Conservation (phyloP, 2,113 vertebrate genomes). For the Pseudois nayaur region DNA sequence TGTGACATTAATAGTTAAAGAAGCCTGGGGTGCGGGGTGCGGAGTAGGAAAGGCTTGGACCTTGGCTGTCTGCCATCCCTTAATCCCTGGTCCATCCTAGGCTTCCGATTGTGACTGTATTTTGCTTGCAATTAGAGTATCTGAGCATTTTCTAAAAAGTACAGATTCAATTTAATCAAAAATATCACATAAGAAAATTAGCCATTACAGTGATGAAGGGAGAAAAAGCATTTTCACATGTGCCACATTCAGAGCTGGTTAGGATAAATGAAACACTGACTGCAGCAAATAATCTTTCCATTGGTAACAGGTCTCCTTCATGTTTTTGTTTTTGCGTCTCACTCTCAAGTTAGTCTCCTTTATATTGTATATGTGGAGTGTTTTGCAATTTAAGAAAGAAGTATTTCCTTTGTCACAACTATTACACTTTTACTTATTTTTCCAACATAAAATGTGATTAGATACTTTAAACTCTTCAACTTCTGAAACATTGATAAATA, state of each 20-base stretch:
- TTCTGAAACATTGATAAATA: background rate
- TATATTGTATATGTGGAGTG: background rate
- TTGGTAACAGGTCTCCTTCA: background rate
- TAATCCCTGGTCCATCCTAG: background rate
- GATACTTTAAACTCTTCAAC: background rate
- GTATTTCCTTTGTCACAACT: background rate
- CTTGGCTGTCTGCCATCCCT: background rate
- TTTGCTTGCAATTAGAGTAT: background rate
- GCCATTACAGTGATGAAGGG: background rate
- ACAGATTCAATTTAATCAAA: background rate
- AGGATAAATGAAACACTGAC: background rate
- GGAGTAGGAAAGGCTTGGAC: background rate
- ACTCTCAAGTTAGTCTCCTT: background rate
- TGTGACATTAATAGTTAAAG: background rate
- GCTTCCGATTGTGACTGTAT: background rate
- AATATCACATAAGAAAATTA: background rate
- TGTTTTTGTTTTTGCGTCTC: background rate
- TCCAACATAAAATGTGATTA: background rate
- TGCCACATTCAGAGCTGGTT: background rate
- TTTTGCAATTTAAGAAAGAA: background rate
- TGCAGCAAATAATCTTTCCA: background rate
- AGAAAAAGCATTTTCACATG: background rate
- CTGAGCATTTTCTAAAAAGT: background rate
- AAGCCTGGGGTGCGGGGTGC: background rate
- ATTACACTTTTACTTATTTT: constrained; percentile 20